phyloP scores from a whole-genome alignment of 2,113 vertebrate genomes.

The Gobiocypris rarus region DNA sequence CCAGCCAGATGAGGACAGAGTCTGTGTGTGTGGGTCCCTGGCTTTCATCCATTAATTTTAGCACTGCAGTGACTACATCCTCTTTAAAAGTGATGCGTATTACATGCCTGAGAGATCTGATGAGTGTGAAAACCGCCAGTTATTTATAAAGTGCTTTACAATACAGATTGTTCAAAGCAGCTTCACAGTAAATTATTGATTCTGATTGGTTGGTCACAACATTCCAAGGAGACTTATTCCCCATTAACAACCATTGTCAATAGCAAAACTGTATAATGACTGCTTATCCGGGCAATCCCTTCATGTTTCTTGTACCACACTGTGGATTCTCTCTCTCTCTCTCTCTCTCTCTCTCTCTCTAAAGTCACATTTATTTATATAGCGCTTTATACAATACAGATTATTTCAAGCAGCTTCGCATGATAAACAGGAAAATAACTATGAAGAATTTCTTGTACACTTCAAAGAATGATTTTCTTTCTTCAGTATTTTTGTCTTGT shows the following conservation, averaged over 20 bases:
- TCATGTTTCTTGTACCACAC: too few relatives aligned
- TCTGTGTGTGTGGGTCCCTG: conserved; percentile 27
- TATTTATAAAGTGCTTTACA: background rate
- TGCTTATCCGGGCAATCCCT: too few relatives aligned
- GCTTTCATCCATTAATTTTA: conserved; percentile 12
- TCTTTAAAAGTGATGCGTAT: background rate
- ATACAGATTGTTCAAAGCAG: background rate
- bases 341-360: too few relatives aligned
- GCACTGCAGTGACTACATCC: background rate
- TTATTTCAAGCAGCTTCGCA: background rate
- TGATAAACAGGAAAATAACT: background rate
- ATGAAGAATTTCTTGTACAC: background rate
- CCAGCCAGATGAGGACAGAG: conserved; percentile 45
- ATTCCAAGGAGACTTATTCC: too few relatives aligned
- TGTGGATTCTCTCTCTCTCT: too few relatives aligned
- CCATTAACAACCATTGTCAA: too few relatives aligned
- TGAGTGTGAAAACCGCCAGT: background rate
- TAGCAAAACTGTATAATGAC: too few relatives aligned
- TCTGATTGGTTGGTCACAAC: too few relatives aligned
- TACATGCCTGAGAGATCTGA: background rate
- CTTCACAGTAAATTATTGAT: background rate
- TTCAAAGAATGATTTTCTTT: too few relatives aligned
- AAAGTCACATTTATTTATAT: background rate
- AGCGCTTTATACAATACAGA: background rate
- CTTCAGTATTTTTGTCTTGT: too few relatives aligned